Evolutionary conservation across 2,888 invertebrate genomes (phyloP).

Genomic region (Pyrrhia umbra): DNA sequence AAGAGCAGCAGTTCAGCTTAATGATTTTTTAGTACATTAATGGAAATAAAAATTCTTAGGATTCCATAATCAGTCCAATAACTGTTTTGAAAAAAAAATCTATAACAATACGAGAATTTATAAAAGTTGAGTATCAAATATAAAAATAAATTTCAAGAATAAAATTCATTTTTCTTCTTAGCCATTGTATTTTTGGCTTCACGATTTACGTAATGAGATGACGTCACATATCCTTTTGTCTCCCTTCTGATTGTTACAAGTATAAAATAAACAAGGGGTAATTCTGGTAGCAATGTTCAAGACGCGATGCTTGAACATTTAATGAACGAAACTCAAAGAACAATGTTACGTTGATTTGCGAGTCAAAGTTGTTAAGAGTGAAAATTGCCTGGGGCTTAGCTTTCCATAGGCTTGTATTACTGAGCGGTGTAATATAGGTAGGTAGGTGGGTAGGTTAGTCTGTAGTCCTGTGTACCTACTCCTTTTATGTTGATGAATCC

Average conservation of each 20-base stretch:
- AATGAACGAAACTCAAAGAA: conserved; percentile 73
- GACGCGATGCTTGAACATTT: conserved; percentile 73
- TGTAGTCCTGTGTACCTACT: neutral
- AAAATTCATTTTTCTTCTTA: conserved; percentile 57
- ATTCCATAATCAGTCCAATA: no score
- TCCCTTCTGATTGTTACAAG: conserved; percentile 77
- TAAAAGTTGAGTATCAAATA: neutral
- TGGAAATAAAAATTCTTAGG: no score
- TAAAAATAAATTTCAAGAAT: conserved; percentile 53
- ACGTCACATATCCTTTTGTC: conserved; percentile 77
- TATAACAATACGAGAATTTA: no score
- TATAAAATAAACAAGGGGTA: conserved; percentile 83
- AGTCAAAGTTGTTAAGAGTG: conserved; percentile 57
- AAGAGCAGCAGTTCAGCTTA: no score
- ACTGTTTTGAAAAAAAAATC: no score
- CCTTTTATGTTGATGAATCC: neutral
- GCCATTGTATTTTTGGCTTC: conserved; percentile 42
- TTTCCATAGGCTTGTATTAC: conserved; percentile 29
- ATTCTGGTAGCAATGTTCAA: conserved; percentile 73
- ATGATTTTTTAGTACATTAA: no score
- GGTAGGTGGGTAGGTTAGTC: neutral
- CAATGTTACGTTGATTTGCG: conserved; percentile 70
- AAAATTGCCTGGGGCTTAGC: conserved; percentile 47
- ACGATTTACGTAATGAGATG: conserved; percentile 59
- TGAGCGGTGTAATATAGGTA: conserved; percentile 10